Evolutionary conservation across 2,797 vertebrate genomes (phyloP).

Genomic region (Microctenopoma steveboyesi): DNA sequence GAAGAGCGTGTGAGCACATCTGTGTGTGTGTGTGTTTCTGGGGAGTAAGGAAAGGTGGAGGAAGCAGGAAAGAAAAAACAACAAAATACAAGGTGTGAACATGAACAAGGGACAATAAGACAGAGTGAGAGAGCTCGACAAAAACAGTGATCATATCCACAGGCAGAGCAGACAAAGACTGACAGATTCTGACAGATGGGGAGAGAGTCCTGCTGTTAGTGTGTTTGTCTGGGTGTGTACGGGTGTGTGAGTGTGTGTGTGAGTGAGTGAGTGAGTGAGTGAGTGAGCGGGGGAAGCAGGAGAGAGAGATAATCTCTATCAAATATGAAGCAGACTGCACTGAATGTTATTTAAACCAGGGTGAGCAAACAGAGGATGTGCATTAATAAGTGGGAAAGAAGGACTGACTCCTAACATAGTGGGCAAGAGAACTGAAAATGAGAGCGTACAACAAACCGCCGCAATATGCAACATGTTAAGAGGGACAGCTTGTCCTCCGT

Average conservation of each 20-base stretch:
- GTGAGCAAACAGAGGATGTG: slow-evolving; percentile 21
- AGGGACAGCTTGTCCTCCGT: neutral
- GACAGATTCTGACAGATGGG: slow-evolving; percentile 59
- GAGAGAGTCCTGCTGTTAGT: slow-evolving; percentile 38
- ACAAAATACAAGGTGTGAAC: slow-evolving; percentile 13
- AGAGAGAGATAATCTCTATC: slow-evolving; percentile 43
- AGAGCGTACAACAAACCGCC: slow-evolving; percentile 4
- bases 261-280: slow-evolving; percentile 5
- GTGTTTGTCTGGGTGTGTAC: slow-evolving; percentile 6
- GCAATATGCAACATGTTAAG: neutral
- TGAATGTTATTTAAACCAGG: slow-evolving; percentile 54
- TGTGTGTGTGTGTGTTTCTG: neutral
- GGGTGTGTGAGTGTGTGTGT: neutral
- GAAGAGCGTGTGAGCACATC: neutral
- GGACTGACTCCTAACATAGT: neutral
- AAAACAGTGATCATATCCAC: slow-evolving; percentile 47
- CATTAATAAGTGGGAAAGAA: slow-evolving; percentile 12
- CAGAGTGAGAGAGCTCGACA: slow-evolving; percentile 34
- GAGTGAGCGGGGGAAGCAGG: neutral
- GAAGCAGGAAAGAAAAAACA: neutral
- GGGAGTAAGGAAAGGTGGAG: neutral
- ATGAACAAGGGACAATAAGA: slow-evolving; percentile 35
- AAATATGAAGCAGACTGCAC: slow-evolving; percentile 56
- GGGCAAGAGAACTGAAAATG: neutral
- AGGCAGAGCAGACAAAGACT: slow-evolving; percentile 47